Percentiles rank a stretch among this genome's conserved stretches.
These are phyloP conservation scores for Pemphredon lugubris DNA, from an alignment of 2,888 invertebrate species.

Conservation along the genomic window DNA sequence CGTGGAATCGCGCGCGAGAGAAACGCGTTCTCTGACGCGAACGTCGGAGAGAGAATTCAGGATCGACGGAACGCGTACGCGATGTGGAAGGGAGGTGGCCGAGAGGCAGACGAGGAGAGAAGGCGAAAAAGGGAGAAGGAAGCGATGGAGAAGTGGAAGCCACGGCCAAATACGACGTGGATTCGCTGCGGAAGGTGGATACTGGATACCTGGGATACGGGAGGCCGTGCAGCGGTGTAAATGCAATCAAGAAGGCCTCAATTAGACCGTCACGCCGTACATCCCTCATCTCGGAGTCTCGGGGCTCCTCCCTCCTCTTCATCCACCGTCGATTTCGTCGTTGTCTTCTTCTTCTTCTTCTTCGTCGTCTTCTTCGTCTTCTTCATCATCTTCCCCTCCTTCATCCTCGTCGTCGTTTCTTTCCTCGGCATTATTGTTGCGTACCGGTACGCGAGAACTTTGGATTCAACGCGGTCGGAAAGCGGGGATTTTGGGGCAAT, in stretches of 20 bases:
- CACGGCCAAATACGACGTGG: constrained; percentile 53
- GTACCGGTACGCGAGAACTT: too few relatives aligned
- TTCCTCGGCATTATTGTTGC: too few relatives aligned
- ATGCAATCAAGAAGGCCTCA: constrained; percentile 79
- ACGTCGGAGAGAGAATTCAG: constrained; percentile 4
- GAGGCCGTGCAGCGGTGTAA: constrained; percentile 76
- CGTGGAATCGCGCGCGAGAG: too few relatives aligned
- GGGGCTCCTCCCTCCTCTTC: constrained; percentile 50
- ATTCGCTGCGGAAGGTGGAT: constrained; percentile 56
- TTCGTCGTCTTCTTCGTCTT: constrained; percentile 12
- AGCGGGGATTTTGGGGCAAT: too few relatives aligned
- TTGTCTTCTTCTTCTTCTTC: constrained; percentile 23
- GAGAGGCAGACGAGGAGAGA: constrained; percentile 4
- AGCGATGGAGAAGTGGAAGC: constrained; percentile 23
- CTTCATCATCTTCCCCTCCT: not conserved
- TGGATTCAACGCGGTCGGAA: too few relatives aligned
- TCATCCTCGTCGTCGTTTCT: constrained; percentile 4
- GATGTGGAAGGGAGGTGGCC: too few relatives aligned
- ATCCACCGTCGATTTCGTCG: constrained; percentile 47
- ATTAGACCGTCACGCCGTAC: constrained; percentile 79
- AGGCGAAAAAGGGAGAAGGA: constrained; percentile 4
- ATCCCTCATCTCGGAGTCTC: constrained; percentile 74
- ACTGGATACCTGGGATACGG: constrained; percentile 65
- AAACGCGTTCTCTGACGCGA: too few relatives aligned
- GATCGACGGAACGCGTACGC: constrained; percentile 55